phyloP scores from a whole-genome alignment of 1,140 invertebrate species.

The Neodiprion virginianus region DNA sequence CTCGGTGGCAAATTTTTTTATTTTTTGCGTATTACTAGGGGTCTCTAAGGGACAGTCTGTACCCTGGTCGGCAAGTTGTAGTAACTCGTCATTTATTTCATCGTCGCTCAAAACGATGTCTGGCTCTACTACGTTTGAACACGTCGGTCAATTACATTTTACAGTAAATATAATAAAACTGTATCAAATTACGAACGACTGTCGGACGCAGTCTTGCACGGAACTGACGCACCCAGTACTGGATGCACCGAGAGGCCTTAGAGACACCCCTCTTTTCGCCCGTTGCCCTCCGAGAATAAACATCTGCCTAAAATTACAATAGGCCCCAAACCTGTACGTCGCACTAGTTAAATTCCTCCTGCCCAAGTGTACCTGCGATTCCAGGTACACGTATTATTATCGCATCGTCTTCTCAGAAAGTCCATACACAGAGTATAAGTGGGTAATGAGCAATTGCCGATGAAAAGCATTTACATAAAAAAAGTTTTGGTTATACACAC shows the following conservation, averaged over 20 bases:
- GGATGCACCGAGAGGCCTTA: not conserved
- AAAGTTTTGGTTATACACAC: not conserved
- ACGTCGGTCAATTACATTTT: too few relatives aligned
- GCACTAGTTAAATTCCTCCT: not conserved
- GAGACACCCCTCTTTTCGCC: not conserved
- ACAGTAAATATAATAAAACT: too few relatives aligned
- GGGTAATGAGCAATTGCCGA: too few relatives aligned
- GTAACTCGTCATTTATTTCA: too few relatives aligned
- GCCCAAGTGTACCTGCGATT: not conserved
- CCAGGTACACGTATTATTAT: not conserved
- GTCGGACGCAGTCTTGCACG: not conserved
- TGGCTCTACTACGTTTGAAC: too few relatives aligned
- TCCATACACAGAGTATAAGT: not conserved
- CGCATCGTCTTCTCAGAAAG: not conserved
- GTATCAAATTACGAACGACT: not conserved
- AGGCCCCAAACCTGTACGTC: not conserved
- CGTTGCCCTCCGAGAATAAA: not conserved
- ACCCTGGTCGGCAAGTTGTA: too few relatives aligned
- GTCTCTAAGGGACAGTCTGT: too few relatives aligned
- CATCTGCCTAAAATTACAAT: not conserved
- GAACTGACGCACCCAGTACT: not conserved
- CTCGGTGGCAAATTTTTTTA: too few relatives aligned
- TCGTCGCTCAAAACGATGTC: too few relatives aligned
- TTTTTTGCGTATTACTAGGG: too few relatives aligned
- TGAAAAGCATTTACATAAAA: not conserved